phyloP scores from a whole-genome alignment of 2,113 vertebrate genomes.

The Lophura nycthemera region DNA sequence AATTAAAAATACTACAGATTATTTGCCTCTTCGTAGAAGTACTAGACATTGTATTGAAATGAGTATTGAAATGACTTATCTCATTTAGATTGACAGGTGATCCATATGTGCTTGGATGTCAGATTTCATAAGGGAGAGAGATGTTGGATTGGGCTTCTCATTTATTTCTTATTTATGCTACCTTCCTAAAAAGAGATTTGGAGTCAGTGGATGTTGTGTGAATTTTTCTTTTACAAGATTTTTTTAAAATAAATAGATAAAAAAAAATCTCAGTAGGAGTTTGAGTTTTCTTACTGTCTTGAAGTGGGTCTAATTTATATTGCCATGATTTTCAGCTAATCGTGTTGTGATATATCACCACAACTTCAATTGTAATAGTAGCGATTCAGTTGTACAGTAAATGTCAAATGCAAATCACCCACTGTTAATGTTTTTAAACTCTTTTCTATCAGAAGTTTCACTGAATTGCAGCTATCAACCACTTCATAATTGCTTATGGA shows the following conservation, averaged over 20 bases:
- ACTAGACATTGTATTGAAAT: not conserved
- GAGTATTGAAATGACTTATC: not conserved
- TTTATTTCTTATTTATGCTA: not conserved
- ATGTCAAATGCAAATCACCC: constrained; percentile 62
- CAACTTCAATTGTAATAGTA: constrained; percentile 51
- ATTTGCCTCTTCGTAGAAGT: not conserved
- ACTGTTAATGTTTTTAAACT: constrained; percentile 60
- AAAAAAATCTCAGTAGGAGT: not conserved
- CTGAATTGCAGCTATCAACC: constrained; percentile 57
- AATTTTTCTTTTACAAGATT: not conserved
- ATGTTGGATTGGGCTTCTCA: not conserved
- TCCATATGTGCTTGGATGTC: not conserved
- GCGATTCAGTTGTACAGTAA: constrained; percentile 18
- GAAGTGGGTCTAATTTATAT: constrained; percentile 55
- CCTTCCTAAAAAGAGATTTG: not conserved
- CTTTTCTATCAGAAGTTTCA: constrained; percentile 43
- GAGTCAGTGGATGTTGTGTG: not conserved
- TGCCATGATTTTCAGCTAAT: constrained; percentile 48
- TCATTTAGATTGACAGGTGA: not conserved
- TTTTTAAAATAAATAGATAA: not conserved
- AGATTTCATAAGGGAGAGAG: not conserved
- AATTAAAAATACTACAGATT: not conserved
- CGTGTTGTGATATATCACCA: constrained; percentile 60
- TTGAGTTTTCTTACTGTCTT: constrained; percentile 8
- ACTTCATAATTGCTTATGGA: constrained; percentile 40